Evolutionary conservation across 2,888 invertebrate genomes (phyloP).

Genomic region (Zootermopsis nevadensis): DNA sequence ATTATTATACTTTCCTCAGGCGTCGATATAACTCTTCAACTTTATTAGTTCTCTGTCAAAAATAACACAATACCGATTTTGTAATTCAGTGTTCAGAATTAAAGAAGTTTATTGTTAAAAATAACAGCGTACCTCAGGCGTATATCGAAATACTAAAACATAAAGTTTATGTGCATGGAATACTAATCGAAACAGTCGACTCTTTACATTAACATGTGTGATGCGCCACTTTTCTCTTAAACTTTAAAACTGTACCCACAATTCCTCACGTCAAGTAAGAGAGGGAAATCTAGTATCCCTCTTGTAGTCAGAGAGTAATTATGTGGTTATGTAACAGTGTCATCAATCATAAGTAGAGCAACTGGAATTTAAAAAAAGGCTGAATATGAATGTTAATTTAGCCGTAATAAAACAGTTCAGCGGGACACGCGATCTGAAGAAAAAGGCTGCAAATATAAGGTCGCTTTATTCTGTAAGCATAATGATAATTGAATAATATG

Average conservation of each 20-base stretch:
- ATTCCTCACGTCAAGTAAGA: slow-evolving; percentile 12
- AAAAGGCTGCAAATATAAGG: background rate
- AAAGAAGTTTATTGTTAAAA: too few relatives aligned
- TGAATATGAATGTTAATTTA: slow-evolving; percentile 21
- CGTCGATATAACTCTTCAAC: too few relatives aligned
- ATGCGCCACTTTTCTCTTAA: background rate
- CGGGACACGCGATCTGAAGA: slow-evolving; percentile 9
- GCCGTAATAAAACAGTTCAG: slow-evolving; percentile 18
- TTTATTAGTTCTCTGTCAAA: too few relatives aligned
- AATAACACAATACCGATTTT: too few relatives aligned
- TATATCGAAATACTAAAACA: too few relatives aligned
- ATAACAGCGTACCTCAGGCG: too few relatives aligned
- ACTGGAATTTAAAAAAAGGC: background rate
- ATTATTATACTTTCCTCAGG: too few relatives aligned
- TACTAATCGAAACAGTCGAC: too few relatives aligned
- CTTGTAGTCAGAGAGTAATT: slow-evolving; percentile 20
- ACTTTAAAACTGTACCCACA: background rate
- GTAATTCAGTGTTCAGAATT: too few relatives aligned
- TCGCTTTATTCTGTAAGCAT: background rate
- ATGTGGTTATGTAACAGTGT: slow-evolving; percentile 26
- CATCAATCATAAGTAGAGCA: slow-evolving; percentile 33
- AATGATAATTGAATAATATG: background rate
- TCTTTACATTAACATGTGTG: background rate
- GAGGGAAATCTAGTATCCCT: background rate
- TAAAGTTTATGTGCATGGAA: too few relatives aligned